These are phyloP conservation scores for Acipenser ruthenus DNA, from an alignment of 2,797 vertebrate species.

Conservation along the genomic window DNA sequence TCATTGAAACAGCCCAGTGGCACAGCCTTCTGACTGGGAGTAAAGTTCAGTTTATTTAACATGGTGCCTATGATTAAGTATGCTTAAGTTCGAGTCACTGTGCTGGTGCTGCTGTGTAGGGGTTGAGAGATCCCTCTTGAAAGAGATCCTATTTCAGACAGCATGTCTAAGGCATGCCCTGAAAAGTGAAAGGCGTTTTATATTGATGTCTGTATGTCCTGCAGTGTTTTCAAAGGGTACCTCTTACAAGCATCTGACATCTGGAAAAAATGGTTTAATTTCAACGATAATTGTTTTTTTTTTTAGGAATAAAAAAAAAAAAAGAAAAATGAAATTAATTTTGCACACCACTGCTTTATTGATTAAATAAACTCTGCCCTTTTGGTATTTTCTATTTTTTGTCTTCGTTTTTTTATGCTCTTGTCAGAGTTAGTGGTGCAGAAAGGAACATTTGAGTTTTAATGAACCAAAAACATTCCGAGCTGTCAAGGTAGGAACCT, in stretches of 20 bases:
- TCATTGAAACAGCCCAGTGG: slow-evolving; percentile 5
- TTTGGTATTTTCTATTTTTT: not conserved
- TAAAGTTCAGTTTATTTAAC: slow-evolving; percentile 5
- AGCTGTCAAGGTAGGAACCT: slow-evolving; percentile 2
- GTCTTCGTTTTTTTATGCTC: slow-evolving; percentile 1
- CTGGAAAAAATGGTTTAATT: slow-evolving; percentile 1
- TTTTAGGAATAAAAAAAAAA: not conserved
- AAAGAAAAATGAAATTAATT: not conserved
- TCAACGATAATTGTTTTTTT: not conserved
- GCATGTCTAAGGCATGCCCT: not conserved
- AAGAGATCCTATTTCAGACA: not conserved
- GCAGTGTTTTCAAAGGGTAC: not conserved
- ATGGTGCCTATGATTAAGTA: slow-evolving; percentile 3
- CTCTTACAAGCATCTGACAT: not conserved
- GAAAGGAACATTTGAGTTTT: slow-evolving; percentile 10
- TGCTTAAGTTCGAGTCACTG: not conserved
- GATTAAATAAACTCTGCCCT: slow-evolving; percentile 12
- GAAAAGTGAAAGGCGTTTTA: not conserved
- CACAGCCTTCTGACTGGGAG: slow-evolving; percentile 4
- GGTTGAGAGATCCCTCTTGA: not conserved
- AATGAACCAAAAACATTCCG: slow-evolving; percentile 14
- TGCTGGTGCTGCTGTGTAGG: slow-evolving; percentile 4
- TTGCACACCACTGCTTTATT: not conserved
- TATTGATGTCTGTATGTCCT: slow-evolving; percentile 8
- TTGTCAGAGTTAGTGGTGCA: slow-evolving; percentile 13